phyloP scores from a whole-genome alignment of 2,113 vertebrate genomes.

The Grantiella picta region DNA sequence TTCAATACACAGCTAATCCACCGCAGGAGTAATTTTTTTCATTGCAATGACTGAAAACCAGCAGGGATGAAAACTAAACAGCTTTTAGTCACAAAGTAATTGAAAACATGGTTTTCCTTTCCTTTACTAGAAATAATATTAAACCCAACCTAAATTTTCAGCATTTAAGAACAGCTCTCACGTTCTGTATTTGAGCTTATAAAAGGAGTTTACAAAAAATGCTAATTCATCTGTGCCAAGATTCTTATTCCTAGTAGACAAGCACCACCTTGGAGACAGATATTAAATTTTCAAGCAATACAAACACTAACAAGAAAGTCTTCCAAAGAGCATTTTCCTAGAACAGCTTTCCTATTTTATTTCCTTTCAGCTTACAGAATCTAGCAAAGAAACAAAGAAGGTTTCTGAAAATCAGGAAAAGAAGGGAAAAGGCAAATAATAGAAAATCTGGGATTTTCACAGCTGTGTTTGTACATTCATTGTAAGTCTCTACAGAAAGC shows the following conservation, averaged over 20 bases:
- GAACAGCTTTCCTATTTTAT: background rate
- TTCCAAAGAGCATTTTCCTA: background rate
- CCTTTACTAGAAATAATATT: background rate
- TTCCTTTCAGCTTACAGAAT: background rate
- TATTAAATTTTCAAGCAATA: background rate
- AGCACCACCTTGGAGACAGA: background rate
- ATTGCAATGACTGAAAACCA: background rate
- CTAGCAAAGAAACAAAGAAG: background rate
- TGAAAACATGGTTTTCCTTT: background rate
- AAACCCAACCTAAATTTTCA: background rate
- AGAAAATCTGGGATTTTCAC: background rate
- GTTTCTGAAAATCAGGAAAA: background rate
- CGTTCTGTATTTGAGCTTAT: background rate
- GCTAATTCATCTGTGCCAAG: background rate
- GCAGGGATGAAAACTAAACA: background rate
- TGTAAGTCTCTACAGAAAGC: background rate
- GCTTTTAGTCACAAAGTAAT: background rate
- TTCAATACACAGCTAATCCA: background rate
- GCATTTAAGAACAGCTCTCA: background rate
- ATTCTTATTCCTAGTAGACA: background rate
- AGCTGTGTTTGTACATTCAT: background rate
- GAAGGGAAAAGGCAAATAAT: background rate
- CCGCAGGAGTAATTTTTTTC: background rate
- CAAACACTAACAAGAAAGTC: slow-evolving; percentile 17
- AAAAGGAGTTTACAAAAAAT: background rate